Base-by-base conservation (phyloP, 2,888 invertebrate species). In the Lydus trimaculatus region DNA sequence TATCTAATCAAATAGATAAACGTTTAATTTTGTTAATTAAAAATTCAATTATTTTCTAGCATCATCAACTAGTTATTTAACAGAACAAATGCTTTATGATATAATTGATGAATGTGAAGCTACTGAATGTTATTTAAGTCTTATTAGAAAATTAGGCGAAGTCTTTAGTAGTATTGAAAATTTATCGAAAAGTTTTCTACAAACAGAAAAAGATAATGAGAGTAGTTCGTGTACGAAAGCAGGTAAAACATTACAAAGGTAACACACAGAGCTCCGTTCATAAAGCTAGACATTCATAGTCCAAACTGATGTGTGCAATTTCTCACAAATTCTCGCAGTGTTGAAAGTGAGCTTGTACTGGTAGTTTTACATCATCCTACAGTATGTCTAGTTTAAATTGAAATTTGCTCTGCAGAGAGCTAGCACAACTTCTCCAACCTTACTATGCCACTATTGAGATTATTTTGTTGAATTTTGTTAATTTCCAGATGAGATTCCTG, bases 111-210 rank as follows among this genome's bases (percentile, higher is more conserved):
- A 90, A 76, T 95, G 96, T 81, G 88, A 91, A 79, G 86, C 89
- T 71, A 89, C 88, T 56, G 88, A 91, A 73, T 88, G 89, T 66
- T 94, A 92, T 80, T 90, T 93, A 59, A 89, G 91, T 11, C 85
- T 97, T 58, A 92, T 93, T 72, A 88, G 92, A 66, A 92, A 92
- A 15, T 84, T 97, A 36, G 93, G 93, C 0, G 91, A 92, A 82
- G 92, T 95, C 0, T 97, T 93, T 84, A 89, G 89, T 71, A 88
- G 88, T 71, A 89, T 91, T 56, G 90, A 91, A 72, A 88, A 91
- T 70, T 85, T 97, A 63, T 90, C 93, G 61, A 88, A 90, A 77
- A 94, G 93, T 88, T 93, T 96, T 87, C 86, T 76, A 82, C 86
- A 79, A 86, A 88, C 85, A 39, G 86, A 75, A 73, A 80, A 60